These are phyloP conservation scores for Scopus umbretta DNA, from an alignment of 2,113 vertebrate genomes.

Conservation along the genomic window DNA sequence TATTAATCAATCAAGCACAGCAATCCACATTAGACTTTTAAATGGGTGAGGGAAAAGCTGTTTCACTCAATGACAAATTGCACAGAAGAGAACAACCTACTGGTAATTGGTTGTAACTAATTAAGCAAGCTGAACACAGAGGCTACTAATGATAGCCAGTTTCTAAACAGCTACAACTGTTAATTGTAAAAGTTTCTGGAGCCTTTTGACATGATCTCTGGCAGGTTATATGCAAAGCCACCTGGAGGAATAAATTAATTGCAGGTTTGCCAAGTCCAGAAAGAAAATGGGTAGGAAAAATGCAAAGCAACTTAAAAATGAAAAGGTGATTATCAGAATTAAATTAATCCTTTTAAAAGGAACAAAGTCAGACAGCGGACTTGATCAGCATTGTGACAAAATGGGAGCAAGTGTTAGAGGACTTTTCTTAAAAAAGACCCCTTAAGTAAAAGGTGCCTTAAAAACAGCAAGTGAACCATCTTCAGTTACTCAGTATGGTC, in stretches of 20 bases:
- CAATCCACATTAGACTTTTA: not conserved
- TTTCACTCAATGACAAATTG: not conserved
- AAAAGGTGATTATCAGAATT: not conserved
- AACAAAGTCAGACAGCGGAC: not conserved
- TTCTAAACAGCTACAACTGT: not conserved
- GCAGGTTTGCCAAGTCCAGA: not conserved
- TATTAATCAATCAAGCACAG: constrained; percentile 3
- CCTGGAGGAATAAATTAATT: constrained; percentile 12
- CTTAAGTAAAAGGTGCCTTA: not conserved
- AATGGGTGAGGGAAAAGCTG: not conserved
- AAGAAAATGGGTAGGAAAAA: constrained; percentile 3
- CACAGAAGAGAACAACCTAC: not conserved
- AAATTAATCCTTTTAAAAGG: not conserved
- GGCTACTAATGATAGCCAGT: not conserved
- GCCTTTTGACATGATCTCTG: constrained; percentile 7
- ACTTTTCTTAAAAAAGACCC: not conserved
- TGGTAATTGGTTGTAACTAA: constrained; percentile 9
- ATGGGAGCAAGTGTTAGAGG: not conserved
- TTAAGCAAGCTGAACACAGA: constrained; percentile 6
- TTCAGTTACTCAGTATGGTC: not conserved
- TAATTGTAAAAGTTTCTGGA: constrained; percentile 42
- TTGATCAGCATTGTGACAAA: not conserved
- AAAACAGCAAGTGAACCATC: not conserved
- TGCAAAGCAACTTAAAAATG: not conserved
- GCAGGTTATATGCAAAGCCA: not conserved